Base-by-base conservation (phyloP, 2,888 invertebrate genomes). In the Quadriops clusia region DNA sequence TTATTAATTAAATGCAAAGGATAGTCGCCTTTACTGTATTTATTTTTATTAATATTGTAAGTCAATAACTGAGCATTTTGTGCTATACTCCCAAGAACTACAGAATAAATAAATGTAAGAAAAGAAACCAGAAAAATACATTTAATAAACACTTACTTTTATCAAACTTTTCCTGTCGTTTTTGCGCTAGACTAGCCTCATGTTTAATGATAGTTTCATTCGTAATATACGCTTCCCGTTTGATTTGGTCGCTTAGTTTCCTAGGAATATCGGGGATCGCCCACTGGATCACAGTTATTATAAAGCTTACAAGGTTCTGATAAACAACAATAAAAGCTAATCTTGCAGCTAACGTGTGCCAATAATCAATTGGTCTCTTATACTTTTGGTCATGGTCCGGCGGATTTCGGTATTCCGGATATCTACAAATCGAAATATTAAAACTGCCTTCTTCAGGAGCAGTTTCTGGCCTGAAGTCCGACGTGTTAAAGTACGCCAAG, bases 281-380 rank as follows among this genome's bases (percentile, higher is more conserved):
- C 77, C 80, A 84, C 32, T 80, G 74, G 3, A 85, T 70, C 5
- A 72, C 56, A 43, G 77, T 75, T 40, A 82, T 78, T 28, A 81
- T 61, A 33, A 81, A 61, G 22, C 76, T 70, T 17, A 86, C 81
- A 8, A 83, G 57, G 57, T 86, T 85, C 74, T 85, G 80, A 61
- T 80, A 84, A 1, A 80, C 65, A 3, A 83, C 75, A 20, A 85
- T 72, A 54, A 85, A 85, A 2, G 77, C 76, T 30, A 85, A 59
- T 36, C 81, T 62, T 49, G 76, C 77, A 4, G 77, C 77, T 38
- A 82, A 56, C 26, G 83, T 69, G 48, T 77, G 75, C 82, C 82
- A 85, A 56, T 76, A 82, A 28, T 74, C 67, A 33, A 70, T 57
- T 2, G 78, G 76, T 27, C 74, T 58, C 44, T 74, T 70, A 47